phyloP scores from a whole-genome alignment of 64 coral and sea anemone genomes.

The Montipora efflorescens region DNA sequence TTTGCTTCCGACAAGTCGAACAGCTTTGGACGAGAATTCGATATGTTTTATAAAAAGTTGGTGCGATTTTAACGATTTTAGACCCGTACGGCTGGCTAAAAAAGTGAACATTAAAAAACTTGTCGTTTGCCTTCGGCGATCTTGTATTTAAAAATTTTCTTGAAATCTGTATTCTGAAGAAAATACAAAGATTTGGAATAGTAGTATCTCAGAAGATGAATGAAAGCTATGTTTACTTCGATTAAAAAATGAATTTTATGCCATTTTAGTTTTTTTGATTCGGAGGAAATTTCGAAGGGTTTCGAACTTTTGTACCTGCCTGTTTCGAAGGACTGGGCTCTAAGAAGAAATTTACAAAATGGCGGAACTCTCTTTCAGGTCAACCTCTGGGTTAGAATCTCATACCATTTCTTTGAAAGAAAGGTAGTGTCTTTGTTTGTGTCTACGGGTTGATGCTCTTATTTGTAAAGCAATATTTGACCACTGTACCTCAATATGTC shows the following conservation, averaged over 20 bases:
- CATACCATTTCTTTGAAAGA: constrained; percentile 56
- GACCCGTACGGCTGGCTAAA: not conserved
- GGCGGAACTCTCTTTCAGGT: constrained; percentile 72
- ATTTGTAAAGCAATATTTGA: not conserved
- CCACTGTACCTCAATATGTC: not conserved
- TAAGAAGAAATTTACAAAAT: constrained; percentile 59
- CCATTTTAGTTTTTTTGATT: too few species aligned
- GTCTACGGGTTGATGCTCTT: not conserved
- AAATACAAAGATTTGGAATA: too few species aligned
- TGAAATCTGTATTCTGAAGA: too few species aligned
- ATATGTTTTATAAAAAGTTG: constrained; percentile 15
- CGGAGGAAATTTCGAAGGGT: too few species aligned
- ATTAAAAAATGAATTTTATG: not conserved
- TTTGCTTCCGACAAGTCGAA: constrained; percentile 11
- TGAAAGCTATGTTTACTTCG: not conserved
- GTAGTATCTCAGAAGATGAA: not conserved
- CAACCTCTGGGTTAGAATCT: constrained; percentile 68
- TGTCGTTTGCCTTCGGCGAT: not conserved
- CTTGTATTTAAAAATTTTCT: not conserved
- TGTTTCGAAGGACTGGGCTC: constrained; percentile 27
- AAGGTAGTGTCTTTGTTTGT: constrained; percentile 36
- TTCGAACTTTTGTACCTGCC: not conserved
- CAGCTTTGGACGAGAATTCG: constrained; percentile 9
- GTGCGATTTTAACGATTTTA: not conserved
- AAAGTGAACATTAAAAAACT: not conserved